A percentile compares a stretch with the other conserved stretches of the same genome.
Conservation (phyloP, 2,113 vertebrate species). For the Agelaius tricolor region DNA sequence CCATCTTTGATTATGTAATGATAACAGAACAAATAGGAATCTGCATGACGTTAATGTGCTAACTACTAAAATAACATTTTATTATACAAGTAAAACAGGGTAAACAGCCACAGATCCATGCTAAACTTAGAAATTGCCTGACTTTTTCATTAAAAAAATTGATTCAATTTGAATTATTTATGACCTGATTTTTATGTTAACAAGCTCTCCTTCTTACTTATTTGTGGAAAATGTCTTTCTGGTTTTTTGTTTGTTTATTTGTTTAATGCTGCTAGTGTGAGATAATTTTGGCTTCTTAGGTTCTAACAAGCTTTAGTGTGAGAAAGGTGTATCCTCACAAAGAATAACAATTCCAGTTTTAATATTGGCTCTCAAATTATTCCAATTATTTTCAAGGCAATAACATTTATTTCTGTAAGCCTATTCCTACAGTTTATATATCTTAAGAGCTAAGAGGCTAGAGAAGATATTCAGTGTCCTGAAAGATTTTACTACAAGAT, state of each 20-base stretch:
- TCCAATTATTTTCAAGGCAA: not conserved
- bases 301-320: not conserved
- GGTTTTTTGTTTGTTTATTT: not conserved
- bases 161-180: not conserved
- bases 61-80: not conserved
- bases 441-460: not conserved
- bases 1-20: not conserved
- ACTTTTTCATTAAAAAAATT: not conserved
- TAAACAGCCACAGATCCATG: not conserved
- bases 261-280: not conserved
- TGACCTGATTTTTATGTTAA: not conserved
- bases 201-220: not conserved
- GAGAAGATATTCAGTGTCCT: not conserved
- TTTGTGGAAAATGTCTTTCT: not conserved
- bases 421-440: not conserved
- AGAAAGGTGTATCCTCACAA: not conserved
- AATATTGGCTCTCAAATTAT: not conserved
- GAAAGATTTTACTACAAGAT: not conserved
- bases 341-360: not conserved
- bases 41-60: not conserved
- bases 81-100: not conserved
- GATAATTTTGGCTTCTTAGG: not conserved
- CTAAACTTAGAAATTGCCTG: not conserved
- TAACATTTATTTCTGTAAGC: not conserved
- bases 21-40: not conserved